These are phyloP conservation scores for Neoitamus cyanurus DNA, from an alignment of 2,888 invertebrate species.

Conservation along the genomic window DNA sequence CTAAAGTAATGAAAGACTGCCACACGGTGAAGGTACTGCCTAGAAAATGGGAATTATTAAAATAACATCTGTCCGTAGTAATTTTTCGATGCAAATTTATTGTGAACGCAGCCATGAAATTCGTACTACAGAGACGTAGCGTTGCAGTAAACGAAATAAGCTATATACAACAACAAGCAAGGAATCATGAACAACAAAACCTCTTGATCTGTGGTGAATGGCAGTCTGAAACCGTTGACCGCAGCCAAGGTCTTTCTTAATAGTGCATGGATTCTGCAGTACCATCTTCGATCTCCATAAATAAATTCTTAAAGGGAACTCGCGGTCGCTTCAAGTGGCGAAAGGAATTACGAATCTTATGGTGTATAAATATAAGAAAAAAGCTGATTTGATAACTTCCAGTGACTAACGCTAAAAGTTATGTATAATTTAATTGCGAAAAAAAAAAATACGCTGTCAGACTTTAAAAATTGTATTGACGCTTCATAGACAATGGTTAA, in stretches of 20 bases:
- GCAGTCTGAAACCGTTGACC: slow-evolving; percentile 42
- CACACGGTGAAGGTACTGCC: background rate
- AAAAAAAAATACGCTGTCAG: no score
- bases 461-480: no score
- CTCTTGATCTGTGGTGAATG: slow-evolving; percentile 38
- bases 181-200: slow-evolving; percentile 28
- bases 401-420: background rate
- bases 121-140: background rate
- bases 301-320: slow-evolving; percentile 14
- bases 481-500: no score
- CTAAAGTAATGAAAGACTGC: background rate
- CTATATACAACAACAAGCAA: background rate
- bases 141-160: background rate
- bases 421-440: background rate
- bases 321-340: background rate
- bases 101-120: background rate
- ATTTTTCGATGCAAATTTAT: background rate
- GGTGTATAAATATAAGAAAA: background rate
- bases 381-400: background rate
- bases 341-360: background rate
- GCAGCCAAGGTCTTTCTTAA: slow-evolving; percentile 38
- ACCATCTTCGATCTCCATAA: slow-evolving; percentile 20
- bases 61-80: background rate
- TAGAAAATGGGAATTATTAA: background rate
- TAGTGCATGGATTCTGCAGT: slow-evolving; percentile 37